Evolutionary conservation across 2,888 invertebrate species (phyloP), one percentile per base, ranked within the genome.

Genomic region (Morinoia aosen): DNA sequence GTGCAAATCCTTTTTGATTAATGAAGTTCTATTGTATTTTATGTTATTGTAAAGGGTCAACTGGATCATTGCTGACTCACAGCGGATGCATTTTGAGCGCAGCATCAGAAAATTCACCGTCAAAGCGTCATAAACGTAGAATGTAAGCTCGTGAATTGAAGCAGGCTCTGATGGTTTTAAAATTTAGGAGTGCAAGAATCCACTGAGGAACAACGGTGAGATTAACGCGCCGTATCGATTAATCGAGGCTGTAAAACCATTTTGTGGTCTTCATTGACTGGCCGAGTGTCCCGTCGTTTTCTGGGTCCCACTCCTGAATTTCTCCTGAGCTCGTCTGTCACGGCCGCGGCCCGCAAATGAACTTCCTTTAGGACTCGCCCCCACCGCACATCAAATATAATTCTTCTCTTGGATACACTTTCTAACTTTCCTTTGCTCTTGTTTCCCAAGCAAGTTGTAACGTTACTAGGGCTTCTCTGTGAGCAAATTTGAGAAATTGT

Each of bases 371-470:
- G 76, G 25, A 8, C 76, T 76, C 76, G 19, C 76, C 76, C 48
- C 19, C 76, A 76, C 76, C 76, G 76, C 76, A 76, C 76, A 33
- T 76, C 76, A 76, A 76, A 76, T 19, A 76, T 76, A 16, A 61
- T 61, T 10, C 8, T 33, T 76, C 76, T 76, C 76, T 76, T 76
- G 76, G 76, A 33, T 19, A 8, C 16, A 76, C 76, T 76, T 76
- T 76, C 76, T 76, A 76, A 76, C 76, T 76, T 76, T 76, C 76
- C 25, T 76, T 76, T 76, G 76, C 19, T 76, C 76, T 76, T 76
- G 76, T 76, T 76, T 76, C 76, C 76, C 76, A 19, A 76, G 25
- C 12, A 76, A 33, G 48, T 5, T 48, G 5, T 8, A 33, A 76
- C 76, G 25, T 76, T 16, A 76, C 3, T 76, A 76, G 33, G 61